These are phyloP conservation scores for Scelioninae gen. 2 DNA, from an alignment of 2,888 invertebrate genomes.

Conservation along the genomic window DNA sequence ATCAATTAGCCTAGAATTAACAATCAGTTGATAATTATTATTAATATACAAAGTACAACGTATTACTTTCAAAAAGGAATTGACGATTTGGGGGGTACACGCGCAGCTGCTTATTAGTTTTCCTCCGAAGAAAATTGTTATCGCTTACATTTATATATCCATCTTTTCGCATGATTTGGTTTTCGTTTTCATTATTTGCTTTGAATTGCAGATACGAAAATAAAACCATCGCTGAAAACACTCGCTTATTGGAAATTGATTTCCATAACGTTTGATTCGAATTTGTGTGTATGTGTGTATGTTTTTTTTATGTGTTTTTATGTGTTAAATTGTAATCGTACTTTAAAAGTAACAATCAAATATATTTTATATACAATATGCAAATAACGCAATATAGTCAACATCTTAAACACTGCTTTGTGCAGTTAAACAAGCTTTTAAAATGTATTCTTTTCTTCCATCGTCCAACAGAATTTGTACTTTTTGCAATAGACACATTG, in stretches of 20 bases:
- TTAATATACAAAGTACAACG: conserved; percentile 69
- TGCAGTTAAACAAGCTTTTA: conserved; percentile 42
- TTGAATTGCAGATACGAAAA: conserved; percentile 1
- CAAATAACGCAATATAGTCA: conserved; percentile 33
- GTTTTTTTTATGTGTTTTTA: no score
- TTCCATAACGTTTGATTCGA: no score
- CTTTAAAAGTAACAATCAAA: conserved; percentile 36
- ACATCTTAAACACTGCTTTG: conserved; percentile 39
- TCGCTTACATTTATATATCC: conserved; percentile 5
- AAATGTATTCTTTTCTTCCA: conserved; percentile 11
- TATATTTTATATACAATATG: conserved; percentile 32
- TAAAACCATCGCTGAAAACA: no score
- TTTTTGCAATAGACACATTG: conserved; percentile 39
- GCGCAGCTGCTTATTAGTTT: conserved; percentile 61
- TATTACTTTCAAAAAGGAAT: conserved; percentile 75
- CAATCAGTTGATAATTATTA: conserved; percentile 62
- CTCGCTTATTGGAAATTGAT: no score
- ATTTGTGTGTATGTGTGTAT: no score
- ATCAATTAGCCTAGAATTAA: conserved; percentile 65
- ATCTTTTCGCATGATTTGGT: no score
- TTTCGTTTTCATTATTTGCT: neutral
- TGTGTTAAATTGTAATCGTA: conserved; percentile 16
- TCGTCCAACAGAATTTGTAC: conserved; percentile 47
- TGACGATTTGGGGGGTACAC: conserved; percentile 72
- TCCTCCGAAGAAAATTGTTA: conserved; percentile 41